These are phyloP conservation scores for Halichoerus grypus DNA, from an alignment of 2,113 vertebrate species.

Conservation along the genomic window DNA sequence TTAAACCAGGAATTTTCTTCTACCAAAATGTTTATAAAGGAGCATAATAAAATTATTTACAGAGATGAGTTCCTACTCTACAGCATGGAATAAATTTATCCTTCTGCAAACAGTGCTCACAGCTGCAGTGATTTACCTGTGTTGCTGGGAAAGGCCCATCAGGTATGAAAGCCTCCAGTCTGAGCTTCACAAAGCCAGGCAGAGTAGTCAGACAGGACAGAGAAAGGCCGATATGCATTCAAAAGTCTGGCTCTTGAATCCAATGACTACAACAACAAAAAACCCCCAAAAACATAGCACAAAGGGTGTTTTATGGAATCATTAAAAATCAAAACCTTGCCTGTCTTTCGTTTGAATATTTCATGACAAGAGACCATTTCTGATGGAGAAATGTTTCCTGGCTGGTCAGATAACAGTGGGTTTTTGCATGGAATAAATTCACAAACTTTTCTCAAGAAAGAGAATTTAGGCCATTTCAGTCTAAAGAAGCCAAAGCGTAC, in stretches of 20 bases:
- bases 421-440: constrained; percentile 75
- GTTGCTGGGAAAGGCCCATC: constrained; percentile 54
- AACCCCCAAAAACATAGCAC: not conserved
- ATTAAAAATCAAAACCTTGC: constrained; percentile 75
- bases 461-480: constrained; percentile 72
- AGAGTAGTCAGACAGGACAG: not conserved
- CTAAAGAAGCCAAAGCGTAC: constrained; percentile 68
- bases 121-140: constrained; percentile 83
- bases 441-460: constrained; percentile 75
- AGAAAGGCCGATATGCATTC: constrained; percentile 24
- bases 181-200: constrained; percentile 60
- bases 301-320: constrained; percentile 60
- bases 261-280: not conserved
- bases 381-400: constrained; percentile 47
- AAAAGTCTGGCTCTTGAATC: constrained; percentile 34
- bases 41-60: constrained; percentile 87
- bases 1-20: constrained; percentile 89
- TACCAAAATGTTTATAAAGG: constrained; percentile 87
- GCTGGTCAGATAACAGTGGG: constrained; percentile 68
- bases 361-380: constrained; percentile 71
- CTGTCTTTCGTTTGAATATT: constrained; percentile 72
- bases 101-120: constrained; percentile 70
- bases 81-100: constrained; percentile 84
- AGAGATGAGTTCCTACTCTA: constrained; percentile 72
- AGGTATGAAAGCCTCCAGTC: constrained; percentile 34